Conservation (phyloP, 2,113 vertebrate genomes). For the Colinus virginianus region DNA sequence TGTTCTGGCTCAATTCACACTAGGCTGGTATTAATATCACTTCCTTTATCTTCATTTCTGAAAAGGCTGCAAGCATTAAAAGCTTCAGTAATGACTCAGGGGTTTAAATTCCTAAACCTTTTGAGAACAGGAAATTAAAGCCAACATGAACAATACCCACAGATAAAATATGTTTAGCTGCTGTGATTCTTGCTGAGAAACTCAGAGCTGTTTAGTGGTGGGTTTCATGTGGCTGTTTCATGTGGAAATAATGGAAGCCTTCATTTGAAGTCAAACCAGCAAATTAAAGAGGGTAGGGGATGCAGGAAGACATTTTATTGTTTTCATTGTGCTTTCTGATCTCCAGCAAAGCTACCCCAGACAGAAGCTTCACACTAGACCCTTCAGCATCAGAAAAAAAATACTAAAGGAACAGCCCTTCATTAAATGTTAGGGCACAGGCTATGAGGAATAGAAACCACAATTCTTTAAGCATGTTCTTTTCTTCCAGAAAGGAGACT, state of each 20-base stretch:
- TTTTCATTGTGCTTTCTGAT: slow-evolving; percentile 32
- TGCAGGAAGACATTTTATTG: slow-evolving; percentile 25
- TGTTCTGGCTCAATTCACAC: slow-evolving; percentile 4
- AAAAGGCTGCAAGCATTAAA: slow-evolving; percentile 56
- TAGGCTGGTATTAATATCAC: slow-evolving; percentile 64
- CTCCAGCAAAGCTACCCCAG: not conserved
- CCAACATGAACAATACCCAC: slow-evolving; percentile 69
- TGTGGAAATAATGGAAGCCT: slow-evolving; percentile 27
- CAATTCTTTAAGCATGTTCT: not conserved
- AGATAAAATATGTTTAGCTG: slow-evolving; percentile 71
- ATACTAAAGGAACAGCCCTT: not conserved
- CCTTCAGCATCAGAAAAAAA: not conserved
- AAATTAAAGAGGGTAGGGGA: not conserved
- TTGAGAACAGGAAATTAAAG: slow-evolving; percentile 74
- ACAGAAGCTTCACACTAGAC: not conserved
- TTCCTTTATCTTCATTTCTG: slow-evolving; percentile 55
- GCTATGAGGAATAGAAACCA: not conserved
- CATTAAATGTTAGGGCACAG: not conserved
- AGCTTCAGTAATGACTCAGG: slow-evolving; percentile 65
- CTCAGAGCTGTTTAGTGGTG: slow-evolving; percentile 27
- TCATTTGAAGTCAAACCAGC: not conserved
- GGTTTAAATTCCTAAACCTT: slow-evolving; percentile 68
- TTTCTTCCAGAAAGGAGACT: not conserved
- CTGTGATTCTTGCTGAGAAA: slow-evolving; percentile 52
- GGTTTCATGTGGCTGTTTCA: slow-evolving; percentile 63